Conservation (phyloP, 2,113 vertebrate genomes). For the Istiophorus platypterus region DNA sequence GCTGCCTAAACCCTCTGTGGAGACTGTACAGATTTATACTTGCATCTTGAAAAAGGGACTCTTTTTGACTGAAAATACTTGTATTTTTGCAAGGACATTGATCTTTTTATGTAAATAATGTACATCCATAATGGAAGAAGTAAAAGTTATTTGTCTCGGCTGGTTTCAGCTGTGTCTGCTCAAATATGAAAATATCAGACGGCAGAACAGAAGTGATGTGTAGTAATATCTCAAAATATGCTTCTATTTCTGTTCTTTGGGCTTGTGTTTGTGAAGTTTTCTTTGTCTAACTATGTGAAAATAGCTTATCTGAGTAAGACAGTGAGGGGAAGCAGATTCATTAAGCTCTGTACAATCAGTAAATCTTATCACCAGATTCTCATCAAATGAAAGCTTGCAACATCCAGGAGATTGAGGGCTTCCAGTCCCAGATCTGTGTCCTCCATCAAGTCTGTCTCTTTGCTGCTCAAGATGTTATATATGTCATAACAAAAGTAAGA, state of each 20-base stretch:
- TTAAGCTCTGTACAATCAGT: slow-evolving; percentile 79
- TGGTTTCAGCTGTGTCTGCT: slow-evolving; percentile 65
- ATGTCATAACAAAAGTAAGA: slow-evolving; percentile 69
- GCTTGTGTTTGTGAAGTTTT: slow-evolving; percentile 73
- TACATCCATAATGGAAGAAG: slow-evolving; percentile 72
- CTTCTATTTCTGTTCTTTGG: slow-evolving; percentile 58
- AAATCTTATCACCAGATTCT: slow-evolving; percentile 76
- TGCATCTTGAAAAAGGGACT: slow-evolving; percentile 72
- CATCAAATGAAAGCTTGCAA: slow-evolving; percentile 80
- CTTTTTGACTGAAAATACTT: slow-evolving; percentile 82
- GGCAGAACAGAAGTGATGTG: slow-evolving; percentile 47
- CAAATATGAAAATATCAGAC: slow-evolving; percentile 55
- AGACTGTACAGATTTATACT: slow-evolving; percentile 84
- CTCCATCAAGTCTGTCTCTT: slow-evolving; percentile 60
- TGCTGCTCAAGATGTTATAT: slow-evolving; percentile 59
- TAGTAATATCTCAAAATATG: slow-evolving; percentile 59
- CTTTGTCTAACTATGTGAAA: slow-evolving; percentile 69
- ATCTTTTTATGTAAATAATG: slow-evolving; percentile 84
- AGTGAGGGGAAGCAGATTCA: slow-evolving; percentile 73
- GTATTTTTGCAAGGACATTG: slow-evolving; percentile 82
- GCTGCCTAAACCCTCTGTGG: slow-evolving; percentile 81
- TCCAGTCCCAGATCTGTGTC: slow-evolving; percentile 66
- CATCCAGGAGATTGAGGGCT: slow-evolving; percentile 76
- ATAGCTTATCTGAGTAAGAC: slow-evolving; percentile 74
- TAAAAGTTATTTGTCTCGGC: slow-evolving; percentile 71